Evolutionary conservation across 2,113 vertebrate genomes (phyloP), one percentile per base, ranked within the genome.

Genomic region (Picathartes gymnocephalus): DNA sequence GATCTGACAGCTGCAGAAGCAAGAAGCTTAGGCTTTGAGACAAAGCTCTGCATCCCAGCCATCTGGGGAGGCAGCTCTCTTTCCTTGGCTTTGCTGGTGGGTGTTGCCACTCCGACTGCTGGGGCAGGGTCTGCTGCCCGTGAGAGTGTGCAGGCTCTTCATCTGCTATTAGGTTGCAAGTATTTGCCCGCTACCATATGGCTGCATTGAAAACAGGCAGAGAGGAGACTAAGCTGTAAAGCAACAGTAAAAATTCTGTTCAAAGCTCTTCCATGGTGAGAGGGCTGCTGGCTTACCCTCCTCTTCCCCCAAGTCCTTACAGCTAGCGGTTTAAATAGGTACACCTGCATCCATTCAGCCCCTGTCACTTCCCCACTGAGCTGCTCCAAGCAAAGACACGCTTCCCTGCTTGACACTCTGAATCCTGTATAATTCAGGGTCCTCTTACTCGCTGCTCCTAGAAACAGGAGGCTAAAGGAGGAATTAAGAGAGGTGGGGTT

Each of bases 1-100:
- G 92, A 72, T 86, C 62, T 90, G 95, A 79, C 85, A 93, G 92
- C 77, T 95, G 86, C 86, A 95, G 78, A 83, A 81, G 51, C 56
- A 94, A 82, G 82, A 60, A 79, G 60, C 56, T 89, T 48, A 81
- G 77, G 85, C 86, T 81, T 61, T 28, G 79, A 88, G 87, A 81
- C n/a, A 71, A 50, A 94, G 70, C 50, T 93, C 78, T 8, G 7
- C 4, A 11, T 81, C 39, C 54, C 1, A 1, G 81, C 92, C 93
- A 92, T 94, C 90, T 96, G 92, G 85, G 85, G 94, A 95, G 40
- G 70, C 54, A 86, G 74, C 47, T 88, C 62, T 30, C 68, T 73
- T 60, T 69, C 72, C 58, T 81, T 90, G 85, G 76, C 51, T 90
- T 79, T 90, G 40, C 42, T 33, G 91, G 70, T 81, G 88, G 84